These are phyloP conservation scores for Lobophora halterata DNA, from an alignment of 2,888 invertebrate species.

Conservation along the genomic window DNA sequence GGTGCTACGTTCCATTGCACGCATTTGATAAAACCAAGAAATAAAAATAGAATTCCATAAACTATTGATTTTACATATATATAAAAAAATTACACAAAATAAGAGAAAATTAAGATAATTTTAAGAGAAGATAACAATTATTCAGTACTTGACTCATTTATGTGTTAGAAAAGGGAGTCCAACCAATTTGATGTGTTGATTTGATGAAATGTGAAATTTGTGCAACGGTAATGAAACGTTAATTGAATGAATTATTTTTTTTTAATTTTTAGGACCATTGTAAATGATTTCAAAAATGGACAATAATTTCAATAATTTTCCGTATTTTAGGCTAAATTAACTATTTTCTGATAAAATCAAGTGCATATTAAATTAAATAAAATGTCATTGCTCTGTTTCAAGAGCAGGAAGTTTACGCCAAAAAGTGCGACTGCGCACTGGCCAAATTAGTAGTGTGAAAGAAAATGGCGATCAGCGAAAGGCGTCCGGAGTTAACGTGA, in stretches of 20 bases:
- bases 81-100: no score
- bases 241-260: constrained; percentile 70
- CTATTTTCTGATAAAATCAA: constrained; percentile 51
- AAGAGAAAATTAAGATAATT: no score
- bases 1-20: constrained; percentile 49
- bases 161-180: no score
- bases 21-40: constrained; percentile 5
- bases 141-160: no score
- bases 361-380: constrained; percentile 66
- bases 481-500: constrained; percentile 82
- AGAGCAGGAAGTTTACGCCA: constrained; percentile 79
- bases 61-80: no score
- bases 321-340: constrained; percentile 57
- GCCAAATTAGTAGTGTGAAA: constrained; percentile 82
- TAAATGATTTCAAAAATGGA: constrained; percentile 75
- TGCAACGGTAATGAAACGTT: constrained; percentile 64
- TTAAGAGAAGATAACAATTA: no score
- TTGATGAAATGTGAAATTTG: constrained; percentile 7
- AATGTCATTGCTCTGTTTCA: constrained; percentile 78
- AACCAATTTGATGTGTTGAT: no score
- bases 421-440: constrained; percentile 82
- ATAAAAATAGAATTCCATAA: no score
- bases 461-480: constrained; percentile 82
- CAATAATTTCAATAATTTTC: constrained; percentile 71
- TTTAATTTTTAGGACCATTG: constrained; percentile 74